Percentiles rank a stretch among this genome's conserved stretches.
Conservation (phyloP, 2,797 vertebrate species). For the Hafferia zeledoni region DNA sequence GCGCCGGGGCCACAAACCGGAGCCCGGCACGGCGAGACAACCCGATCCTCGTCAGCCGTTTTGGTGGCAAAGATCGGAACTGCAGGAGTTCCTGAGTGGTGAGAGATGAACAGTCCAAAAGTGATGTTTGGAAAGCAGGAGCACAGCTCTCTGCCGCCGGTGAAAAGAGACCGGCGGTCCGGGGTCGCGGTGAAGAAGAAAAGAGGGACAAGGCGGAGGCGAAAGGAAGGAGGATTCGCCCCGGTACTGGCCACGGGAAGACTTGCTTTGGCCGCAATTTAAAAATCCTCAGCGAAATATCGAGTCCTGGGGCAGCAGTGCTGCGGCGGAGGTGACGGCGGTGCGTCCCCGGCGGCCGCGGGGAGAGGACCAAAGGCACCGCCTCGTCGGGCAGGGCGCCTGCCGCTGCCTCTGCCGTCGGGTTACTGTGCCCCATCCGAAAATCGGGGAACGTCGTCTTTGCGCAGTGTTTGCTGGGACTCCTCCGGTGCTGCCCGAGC, state of each 20-base stretch:
- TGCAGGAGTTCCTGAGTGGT: conserved; percentile 26
- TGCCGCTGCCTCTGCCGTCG: not conserved
- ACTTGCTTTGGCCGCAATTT: not conserved
- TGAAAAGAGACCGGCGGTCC: not conserved
- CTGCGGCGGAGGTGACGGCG: not conserved
- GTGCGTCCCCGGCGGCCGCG: not conserved
- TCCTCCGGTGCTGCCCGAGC: not conserved
- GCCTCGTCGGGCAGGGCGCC: not conserved
- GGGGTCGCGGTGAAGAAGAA: too few relatives aligned
- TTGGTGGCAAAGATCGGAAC: conserved; percentile 47
- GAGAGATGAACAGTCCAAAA: not conserved
- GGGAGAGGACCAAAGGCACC: not conserved
- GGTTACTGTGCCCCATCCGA: not conserved
- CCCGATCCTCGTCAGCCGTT: not conserved
- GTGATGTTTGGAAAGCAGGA: not conserved
- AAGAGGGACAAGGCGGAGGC: not conserved
- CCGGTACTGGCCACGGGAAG: not conserved
- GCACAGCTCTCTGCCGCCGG: not conserved
- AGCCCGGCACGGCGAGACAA: not conserved
- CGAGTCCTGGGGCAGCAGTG: not conserved
- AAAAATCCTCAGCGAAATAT: not conserved
- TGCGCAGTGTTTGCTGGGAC: not conserved
- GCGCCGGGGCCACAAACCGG: not conserved
- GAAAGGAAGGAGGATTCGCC: not conserved
- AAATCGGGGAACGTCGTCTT: not conserved